Conservation (phyloP, 2,113 vertebrate species). For the Elachura formosa region DNA sequence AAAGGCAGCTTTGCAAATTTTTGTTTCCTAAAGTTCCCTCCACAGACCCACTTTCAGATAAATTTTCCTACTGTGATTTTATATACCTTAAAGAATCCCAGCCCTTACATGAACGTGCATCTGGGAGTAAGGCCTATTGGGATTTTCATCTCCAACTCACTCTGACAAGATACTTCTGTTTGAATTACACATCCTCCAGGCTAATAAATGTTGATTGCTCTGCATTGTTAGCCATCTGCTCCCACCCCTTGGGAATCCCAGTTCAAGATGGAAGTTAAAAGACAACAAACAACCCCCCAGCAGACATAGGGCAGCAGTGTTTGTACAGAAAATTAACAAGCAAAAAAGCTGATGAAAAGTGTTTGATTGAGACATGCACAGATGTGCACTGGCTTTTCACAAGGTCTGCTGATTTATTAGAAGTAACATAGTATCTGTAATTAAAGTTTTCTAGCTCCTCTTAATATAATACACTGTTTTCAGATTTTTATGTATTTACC, state of each 20-base stretch:
- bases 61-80: neutral
- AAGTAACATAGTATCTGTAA: neutral
- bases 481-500: neutral
- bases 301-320: neutral
- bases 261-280: neutral
- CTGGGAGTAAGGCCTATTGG: neutral
- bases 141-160: neutral
- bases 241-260: neutral
- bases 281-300: neutral
- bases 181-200: neutral
- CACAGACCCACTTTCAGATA: neutral
- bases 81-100: neutral
- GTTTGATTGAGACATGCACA: neutral
- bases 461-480: neutral
- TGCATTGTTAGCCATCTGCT: slow-evolving; percentile 7
- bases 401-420: neutral
- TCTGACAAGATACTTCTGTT: neutral
- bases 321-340: neutral
- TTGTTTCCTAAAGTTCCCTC: neutral
- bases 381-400: neutral
- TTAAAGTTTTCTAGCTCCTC: neutral
- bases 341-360: neutral
- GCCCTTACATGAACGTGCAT: neutral
- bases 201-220: slow-evolving; percentile 2
- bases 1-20: neutral